Evolutionary conservation across 2,888 invertebrate species (phyloP).

Genomic region (Mythimna albipuncta): DNA sequence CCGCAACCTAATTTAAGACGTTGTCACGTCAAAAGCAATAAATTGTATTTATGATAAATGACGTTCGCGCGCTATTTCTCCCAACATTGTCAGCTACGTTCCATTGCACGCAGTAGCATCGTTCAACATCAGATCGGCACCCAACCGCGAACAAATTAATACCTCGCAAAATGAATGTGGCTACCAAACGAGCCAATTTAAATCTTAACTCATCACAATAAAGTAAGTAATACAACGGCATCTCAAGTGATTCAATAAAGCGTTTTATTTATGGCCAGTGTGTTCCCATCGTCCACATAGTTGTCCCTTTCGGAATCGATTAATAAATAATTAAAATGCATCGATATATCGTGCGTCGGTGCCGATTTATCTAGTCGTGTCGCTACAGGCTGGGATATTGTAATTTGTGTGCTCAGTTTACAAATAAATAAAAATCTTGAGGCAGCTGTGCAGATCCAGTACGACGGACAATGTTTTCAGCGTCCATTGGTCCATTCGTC

Average conservation of each 20-base stretch:
- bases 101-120: constrained; percentile 65
- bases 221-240: constrained; percentile 42
- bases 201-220: constrained; percentile 44
- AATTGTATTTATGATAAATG: constrained; percentile 61
- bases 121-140: constrained; percentile 67
- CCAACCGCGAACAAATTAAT: constrained; percentile 77
- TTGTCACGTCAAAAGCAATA: no score
- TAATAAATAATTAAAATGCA: constrained; percentile 78
- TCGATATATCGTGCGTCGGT: constrained; percentile 66
- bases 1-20: no score
- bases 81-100: constrained; percentile 58
- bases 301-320: constrained; percentile 68
- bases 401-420: constrained; percentile 51
- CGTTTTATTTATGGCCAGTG: constrained; percentile 48
- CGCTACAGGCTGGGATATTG: constrained; percentile 56
- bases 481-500: constrained; percentile 22
- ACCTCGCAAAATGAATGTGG: constrained; percentile 64
- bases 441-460: constrained; percentile 29
- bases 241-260: constrained; percentile 35
- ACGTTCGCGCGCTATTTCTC: constrained; percentile 53
- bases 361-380: constrained; percentile 64
- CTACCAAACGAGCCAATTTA: constrained; percentile 30
- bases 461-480: constrained; percentile 24
- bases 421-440: constrained; percentile 25
- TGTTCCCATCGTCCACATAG: constrained; percentile 54